These are phyloP conservation scores for Chromobotia macracanthus DNA, from an alignment of 2,797 vertebrate genomes.

Conservation along the genomic window DNA sequence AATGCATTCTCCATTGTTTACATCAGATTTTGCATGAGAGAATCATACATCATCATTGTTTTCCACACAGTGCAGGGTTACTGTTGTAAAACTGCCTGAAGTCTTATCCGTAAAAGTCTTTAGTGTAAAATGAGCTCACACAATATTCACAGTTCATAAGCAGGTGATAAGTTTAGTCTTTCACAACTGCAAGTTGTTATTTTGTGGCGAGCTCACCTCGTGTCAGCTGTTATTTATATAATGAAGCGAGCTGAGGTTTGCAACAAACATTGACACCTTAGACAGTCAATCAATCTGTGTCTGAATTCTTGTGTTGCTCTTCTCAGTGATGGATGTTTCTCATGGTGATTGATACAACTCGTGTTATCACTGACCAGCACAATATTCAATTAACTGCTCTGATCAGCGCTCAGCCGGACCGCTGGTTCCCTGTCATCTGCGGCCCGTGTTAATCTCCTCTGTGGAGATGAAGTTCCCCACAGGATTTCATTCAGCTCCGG, in stretches of 20 bases:
- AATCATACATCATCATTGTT: too few species aligned
- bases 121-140: too few species aligned
- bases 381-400: constrained; percentile 27
- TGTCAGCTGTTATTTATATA: not conserved
- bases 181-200: too few species aligned
- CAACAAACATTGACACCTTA: constrained; percentile 1
- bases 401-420: constrained; percentile 10
- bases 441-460: constrained; percentile 23
- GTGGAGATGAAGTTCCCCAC: not conserved
- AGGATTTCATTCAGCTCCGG: constrained; percentile 9
- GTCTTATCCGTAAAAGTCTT: too few species aligned
- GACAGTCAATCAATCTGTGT: not conserved
- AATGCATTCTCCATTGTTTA: too few species aligned
- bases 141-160: too few species aligned
- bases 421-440: constrained; percentile 13
- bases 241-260: not conserved
- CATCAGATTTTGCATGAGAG: too few species aligned
- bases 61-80: too few species aligned
- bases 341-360: constrained; percentile 8
- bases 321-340: constrained; percentile 4
- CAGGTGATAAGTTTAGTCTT: too few species aligned
- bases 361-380: constrained; percentile 1
- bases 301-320: not conserved
- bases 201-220: too few species aligned
- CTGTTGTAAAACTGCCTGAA: too few species aligned